Base-by-base conservation (phyloP, 92 coral and sea anemone genomes). In the Actinostola sp. region DNA sequence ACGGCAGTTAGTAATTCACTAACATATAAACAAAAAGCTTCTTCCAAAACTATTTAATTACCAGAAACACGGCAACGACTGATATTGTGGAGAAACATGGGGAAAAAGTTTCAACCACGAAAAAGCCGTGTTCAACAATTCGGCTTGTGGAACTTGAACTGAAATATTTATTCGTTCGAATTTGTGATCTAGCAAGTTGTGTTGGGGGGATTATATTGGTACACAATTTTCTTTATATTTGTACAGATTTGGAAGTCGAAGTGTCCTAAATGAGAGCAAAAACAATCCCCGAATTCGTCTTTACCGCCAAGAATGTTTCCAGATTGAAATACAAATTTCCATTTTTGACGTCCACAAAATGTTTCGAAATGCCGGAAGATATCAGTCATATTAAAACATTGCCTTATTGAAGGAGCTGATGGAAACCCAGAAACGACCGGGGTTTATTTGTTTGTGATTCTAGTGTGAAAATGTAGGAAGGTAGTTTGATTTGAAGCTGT, bases 321-420 rank as follows among this genome's bases (percentile, higher is more conserved):
- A 79, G 69, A 68, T 74, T 73, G 71, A 66, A 74, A 80, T 53
- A 76, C n/a, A 84, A 58, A 72, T 36, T 73, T 50, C 72, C 35
- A 45, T 70, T 42, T 68, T 63, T 85, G 87, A 75, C 84, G 79
- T 73, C n/a, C 77, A 39, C 73, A 46, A 45, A 42, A 28, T 59
- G 81, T 75, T 75, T 64, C 81, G 72, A 75, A 63, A 75, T 75
- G 63, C 81, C 81, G 72, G 72, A 75, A 75, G 66, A 63, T 19
- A 75, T 49, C 67, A 75, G 9, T 25, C 49, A 51, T 38, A 61
- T 61, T 36, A 46, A 36, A 29, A 51, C 27, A 44, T 25, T 49
- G 42, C 30, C 28, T 30, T 34, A 8, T 51, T 16, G 5, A 4
- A 6, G 3, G 53, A 19, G 53, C n/a, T 13, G 23, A 6, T n/a